Evolutionary conservation across 2,797 vertebrate genomes (phyloP).

Genomic region (Glossophaga mutica): DNA sequence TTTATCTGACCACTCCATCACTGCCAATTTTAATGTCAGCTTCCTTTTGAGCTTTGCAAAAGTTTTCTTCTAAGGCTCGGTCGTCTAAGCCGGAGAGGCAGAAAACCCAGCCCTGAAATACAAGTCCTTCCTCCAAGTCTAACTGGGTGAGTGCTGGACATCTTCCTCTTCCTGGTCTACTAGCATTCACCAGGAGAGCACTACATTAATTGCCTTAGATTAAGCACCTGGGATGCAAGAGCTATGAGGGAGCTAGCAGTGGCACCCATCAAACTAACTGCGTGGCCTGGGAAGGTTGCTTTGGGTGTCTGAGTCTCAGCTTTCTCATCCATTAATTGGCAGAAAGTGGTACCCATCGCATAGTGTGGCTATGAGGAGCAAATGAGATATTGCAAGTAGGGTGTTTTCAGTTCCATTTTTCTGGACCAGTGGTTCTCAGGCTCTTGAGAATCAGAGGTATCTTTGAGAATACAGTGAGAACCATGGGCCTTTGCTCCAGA

Average conservation of each 20-base stretch:
- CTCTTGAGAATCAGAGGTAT: neutral
- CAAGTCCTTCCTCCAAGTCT: neutral
- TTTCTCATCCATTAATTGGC: neutral
- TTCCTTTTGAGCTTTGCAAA: neutral
- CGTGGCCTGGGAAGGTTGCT: neutral
- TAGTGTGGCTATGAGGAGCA: neutral
- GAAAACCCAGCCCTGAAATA: neutral
- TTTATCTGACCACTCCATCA: neutral
- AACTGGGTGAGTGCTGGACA: neutral
- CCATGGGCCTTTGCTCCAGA: neutral
- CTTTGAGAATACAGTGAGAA: neutral
- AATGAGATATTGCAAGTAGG: neutral
- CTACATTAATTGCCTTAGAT: neutral
- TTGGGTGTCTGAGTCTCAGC: neutral
- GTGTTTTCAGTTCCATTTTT: neutral
- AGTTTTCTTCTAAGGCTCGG: neutral
- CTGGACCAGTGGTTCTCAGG: neutral
- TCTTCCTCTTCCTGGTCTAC: neutral
- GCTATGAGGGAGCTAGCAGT: neutral
- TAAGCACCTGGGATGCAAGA: neutral
- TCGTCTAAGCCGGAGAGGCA: neutral
- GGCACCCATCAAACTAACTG: neutral
- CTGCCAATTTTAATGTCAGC: neutral
- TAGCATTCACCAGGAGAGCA: neutral
- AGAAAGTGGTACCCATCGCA: neutral